Percentiles rank a stretch among this genome's conserved stretches.
Evolutionary conservation across 2,888 invertebrate genomes (phyloP).

Genomic region (Caenorhabditis sp.): DNA sequence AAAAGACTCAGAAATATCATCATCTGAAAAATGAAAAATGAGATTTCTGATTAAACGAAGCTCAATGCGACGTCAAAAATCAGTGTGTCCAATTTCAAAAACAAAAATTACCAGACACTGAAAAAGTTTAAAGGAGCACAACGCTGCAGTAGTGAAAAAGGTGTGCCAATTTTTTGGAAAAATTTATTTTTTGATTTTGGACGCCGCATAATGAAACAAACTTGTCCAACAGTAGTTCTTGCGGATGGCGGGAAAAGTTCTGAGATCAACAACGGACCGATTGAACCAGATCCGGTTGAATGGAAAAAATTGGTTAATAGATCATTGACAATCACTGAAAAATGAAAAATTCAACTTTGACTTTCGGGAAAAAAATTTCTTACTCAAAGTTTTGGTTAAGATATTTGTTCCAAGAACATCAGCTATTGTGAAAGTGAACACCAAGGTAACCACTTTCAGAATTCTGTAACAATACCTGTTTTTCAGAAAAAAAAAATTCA

Average conservation of each 20-base stretch:
- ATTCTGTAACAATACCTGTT: too few species aligned
- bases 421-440: conserved; percentile 3
- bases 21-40: conserved; percentile 22
- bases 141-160: too few species aligned
- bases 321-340: conserved; percentile 33
- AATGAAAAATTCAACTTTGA: neutral
- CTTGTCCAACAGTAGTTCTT: conserved; percentile 42
- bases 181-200: too few species aligned
- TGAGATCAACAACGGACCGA: conserved; percentile 27
- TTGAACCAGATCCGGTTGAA: conserved; percentile 30
- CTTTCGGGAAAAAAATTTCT: neutral
- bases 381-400: conserved; percentile 12
- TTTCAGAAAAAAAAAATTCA: too few species aligned
- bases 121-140: too few species aligned
- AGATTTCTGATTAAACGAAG: neutral
- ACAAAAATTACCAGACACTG: too few species aligned
- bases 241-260: conserved; percentile 48
- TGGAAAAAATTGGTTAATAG: conserved; percentile 14
- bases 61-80: too few species aligned
- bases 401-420: conserved; percentile 8
- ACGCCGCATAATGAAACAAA: conserved; percentile 10
- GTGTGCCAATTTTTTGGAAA: too few species aligned
- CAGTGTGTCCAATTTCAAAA: too few species aligned
- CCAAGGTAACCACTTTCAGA: neutral
- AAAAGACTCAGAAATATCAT: conserved; percentile 19